These are phyloP conservation scores for Mirounga angustirostris DNA, from an alignment of 2,113 vertebrate genomes.

Conservation along the genomic window DNA sequence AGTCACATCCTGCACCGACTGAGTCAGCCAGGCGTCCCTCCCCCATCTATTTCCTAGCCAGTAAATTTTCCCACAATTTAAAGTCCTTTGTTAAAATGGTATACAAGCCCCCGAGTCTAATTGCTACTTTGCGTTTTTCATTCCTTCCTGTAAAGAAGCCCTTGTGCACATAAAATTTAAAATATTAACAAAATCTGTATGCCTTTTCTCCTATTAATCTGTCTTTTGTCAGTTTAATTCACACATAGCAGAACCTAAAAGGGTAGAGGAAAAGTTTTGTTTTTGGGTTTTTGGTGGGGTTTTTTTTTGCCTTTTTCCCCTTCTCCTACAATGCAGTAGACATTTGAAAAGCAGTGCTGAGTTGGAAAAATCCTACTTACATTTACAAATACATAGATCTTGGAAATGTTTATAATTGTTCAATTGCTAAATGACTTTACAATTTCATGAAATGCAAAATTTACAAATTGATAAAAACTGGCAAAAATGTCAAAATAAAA, in stretches of 20 bases:
- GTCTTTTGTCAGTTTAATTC: neutral
- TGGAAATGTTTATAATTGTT: neutral
- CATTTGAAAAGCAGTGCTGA: neutral
- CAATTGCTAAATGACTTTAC: neutral
- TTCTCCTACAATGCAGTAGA: neutral
- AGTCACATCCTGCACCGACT: neutral
- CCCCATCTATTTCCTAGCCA: neutral
- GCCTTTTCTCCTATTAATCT: neutral
- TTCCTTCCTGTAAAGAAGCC: neutral
- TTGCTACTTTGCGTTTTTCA: neutral
- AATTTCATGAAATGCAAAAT: constrained; percentile 8
- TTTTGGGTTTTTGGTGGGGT: neutral
- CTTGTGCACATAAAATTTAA: neutral
- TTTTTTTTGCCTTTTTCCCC: neutral
- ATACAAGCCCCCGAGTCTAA: neutral
- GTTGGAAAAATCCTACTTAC: neutral
- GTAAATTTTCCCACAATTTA: neutral
- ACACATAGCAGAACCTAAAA: neutral
- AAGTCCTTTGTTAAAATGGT: neutral
- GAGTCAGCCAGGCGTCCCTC: neutral
- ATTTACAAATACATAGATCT: neutral
- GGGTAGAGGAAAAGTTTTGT: neutral
- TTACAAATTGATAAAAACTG: neutral
- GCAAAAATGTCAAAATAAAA: constrained; percentile 4
- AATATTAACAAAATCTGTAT: neutral